Evolutionary conservation across 1,140 invertebrate genomes (phyloP).

Genomic region (Calephelis nemesis): DNA sequence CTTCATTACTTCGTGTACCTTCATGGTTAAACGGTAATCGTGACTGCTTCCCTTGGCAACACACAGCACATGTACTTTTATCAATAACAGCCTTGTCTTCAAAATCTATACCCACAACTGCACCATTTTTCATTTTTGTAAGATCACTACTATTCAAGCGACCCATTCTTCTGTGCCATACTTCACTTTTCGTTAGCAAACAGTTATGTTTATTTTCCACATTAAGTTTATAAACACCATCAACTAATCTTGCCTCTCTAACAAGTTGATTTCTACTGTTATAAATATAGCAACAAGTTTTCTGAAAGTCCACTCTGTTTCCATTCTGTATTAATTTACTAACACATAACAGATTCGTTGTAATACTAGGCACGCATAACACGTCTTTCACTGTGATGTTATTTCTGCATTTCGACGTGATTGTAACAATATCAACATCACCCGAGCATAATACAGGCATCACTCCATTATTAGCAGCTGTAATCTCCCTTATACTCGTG

Average conservation of each 20-base stretch:
- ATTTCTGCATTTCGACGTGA: conserved; percentile 21
- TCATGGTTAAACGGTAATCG: conserved; percentile 15
- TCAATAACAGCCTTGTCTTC: conserved; percentile 19
- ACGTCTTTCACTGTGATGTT: conserved; percentile 27
- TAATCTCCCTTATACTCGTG: conserved; percentile 35
- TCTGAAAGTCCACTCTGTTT: conserved; percentile 31
- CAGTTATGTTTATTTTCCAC: conserved; percentile 12
- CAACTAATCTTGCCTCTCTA: conserved; percentile 28
- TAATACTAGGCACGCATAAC: conserved; percentile 35
- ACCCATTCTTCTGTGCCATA: conserved; percentile 36
- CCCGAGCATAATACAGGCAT: conserved; percentile 35
- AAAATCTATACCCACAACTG: conserved; percentile 20
- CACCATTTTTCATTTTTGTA: conserved; percentile 31
- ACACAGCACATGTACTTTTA: conserved; percentile 20
- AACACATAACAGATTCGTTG: conserved; percentile 38
- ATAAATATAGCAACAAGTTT: conserved; percentile 33
- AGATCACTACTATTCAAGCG: conserved; percentile 35
- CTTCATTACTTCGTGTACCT: conserved; percentile 11
- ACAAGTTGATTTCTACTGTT: conserved; percentile 32
- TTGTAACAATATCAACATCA: conserved; percentile 33
- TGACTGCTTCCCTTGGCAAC: conserved; percentile 23
- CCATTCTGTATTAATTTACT: conserved; percentile 35
- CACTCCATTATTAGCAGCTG: conserved; percentile 33
- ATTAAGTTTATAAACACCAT: conserved; percentile 36
- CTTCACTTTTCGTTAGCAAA: conserved; percentile 29